These are phyloP conservation scores for Enteromius unitaeniatus DNA, from an alignment of 2,797 vertebrate species.

Conservation along the genomic window DNA sequence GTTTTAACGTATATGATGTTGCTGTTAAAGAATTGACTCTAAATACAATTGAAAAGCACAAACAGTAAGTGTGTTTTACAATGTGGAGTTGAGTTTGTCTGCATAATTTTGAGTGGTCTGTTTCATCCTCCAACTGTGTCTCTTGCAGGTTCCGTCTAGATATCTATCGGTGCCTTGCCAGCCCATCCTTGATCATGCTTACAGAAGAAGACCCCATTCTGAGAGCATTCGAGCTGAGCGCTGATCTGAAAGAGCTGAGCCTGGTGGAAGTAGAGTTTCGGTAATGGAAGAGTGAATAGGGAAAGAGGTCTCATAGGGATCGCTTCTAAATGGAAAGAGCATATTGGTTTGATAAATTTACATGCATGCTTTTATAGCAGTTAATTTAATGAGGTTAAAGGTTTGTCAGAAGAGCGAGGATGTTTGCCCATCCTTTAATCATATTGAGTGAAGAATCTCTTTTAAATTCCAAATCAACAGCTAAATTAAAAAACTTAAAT, in stretches of 20 bases:
- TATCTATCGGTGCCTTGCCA: constrained; percentile 96
- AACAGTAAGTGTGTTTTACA: neutral
- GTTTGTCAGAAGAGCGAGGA: neutral
- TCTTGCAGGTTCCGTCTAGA: constrained; percentile 91
- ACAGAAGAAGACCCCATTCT: constrained; percentile 98
- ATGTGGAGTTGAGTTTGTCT: neutral
- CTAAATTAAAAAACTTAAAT: too few species aligned
- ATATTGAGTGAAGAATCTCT: neutral
- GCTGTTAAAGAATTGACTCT: too few species aligned
- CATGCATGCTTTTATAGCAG: neutral
- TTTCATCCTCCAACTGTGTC: neutral
- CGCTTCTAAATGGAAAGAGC: neutral
- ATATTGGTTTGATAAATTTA: neutral
- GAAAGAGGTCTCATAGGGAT: constrained; percentile 18
- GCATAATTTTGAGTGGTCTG: neutral
- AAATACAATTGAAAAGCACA: neutral
- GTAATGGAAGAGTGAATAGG: constrained; percentile 68
- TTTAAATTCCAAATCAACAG: neutral
- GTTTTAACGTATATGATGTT: too few species aligned
- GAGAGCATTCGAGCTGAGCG: constrained; percentile 95
- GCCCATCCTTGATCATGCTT: constrained; percentile 96
- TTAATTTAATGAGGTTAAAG: neutral
- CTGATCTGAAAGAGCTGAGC: constrained; percentile 95
- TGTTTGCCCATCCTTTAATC: neutral
- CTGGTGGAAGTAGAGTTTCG: constrained; percentile 99